A percentile compares a stretch with the other conserved stretches of the same genome.
Evolutionary conservation across 2,797 vertebrate genomes (phyloP).

Genomic region (Thamnophis elegans): DNA sequence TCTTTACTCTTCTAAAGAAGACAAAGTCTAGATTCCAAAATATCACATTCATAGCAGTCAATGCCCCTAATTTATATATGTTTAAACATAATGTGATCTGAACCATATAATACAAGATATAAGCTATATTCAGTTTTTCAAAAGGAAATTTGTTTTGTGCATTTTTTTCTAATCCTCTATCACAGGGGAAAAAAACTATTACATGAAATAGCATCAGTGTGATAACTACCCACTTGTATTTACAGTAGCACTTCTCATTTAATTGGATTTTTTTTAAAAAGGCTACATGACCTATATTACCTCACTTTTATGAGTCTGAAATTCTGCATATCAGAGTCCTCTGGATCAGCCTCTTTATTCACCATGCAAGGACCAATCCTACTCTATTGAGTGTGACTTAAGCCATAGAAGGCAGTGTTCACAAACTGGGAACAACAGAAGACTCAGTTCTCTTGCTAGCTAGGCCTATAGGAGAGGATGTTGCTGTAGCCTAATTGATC

Average conservation of each 20-base stretch:
- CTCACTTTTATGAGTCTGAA: background rate
- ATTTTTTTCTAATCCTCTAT: background rate
- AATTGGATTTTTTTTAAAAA: slow-evolving; percentile 13
- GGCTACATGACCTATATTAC: background rate
- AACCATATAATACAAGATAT: slow-evolving; percentile 5
- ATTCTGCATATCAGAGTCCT: slow-evolving; percentile 15
- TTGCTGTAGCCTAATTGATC: slow-evolving; percentile 36
- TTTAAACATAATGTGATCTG: background rate
- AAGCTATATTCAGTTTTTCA: background rate
- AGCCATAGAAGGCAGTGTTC: background rate
- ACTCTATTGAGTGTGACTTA: background rate
- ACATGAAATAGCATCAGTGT: background rate
- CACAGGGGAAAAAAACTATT: slow-evolving; percentile 23
- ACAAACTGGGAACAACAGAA: background rate
- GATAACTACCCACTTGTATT: background rate
- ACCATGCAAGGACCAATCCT: background rate
- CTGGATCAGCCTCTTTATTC: background rate
- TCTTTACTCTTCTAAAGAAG: background rate
- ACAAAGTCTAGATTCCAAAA: background rate
- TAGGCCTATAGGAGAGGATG: background rate
- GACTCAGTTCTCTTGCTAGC: background rate
- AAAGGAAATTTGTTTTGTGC: background rate
- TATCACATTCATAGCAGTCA: background rate
- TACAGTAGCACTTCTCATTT: slow-evolving; percentile 5
- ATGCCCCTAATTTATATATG: background rate